Evolutionary conservation across 2,797 vertebrate genomes (phyloP), one percentile per base, ranked within the genome.

Genomic region (Liasis olivaceus): DNA sequence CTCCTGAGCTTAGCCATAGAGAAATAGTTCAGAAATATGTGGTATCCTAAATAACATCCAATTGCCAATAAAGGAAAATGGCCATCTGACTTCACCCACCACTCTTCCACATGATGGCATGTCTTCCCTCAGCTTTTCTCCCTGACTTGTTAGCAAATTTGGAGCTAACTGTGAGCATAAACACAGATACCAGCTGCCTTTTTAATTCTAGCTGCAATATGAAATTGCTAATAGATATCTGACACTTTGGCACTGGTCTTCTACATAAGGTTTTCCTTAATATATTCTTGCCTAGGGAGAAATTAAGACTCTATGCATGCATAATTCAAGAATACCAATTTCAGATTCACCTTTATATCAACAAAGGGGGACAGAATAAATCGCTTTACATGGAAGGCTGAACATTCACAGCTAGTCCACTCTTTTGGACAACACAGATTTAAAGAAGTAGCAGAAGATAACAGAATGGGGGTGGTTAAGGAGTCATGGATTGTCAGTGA

Each of bases 151-250:
- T 95, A 95, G 95, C 77, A 66, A 69, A 28, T 93, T 95, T 94
- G 81, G 91, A 95, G 93, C 77, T 88, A 96, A 94, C 94, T 92
- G 56, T 63, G 87, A 94, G 59, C 54, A 89, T 95, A 97, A 95
- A 96, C 92, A 95, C 93, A 96, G 93, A 94, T 95, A 94, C 92
- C 96, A 96, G 95, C 96, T 97, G 96, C 96, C 96, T 97, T 96
- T 97, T 92, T 87, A 81, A 97, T 94, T 97, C 96, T 95, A 88
- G 94, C 95, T 96, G 93, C 96, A 96, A 87, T 81, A 95, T 92
- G 93, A 96, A 97, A 97, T 96, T 97, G 96, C 97, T 97, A 97
- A 97, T 97, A 93, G 92, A 97, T 97, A 96, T 96, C 97, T 97
- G 96, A 96, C 96, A 96, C 93, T 51, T 93, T 96, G 96, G 94